phyloP scores from a whole-genome alignment of 1,140 invertebrate genomes.

The Dreissena polymorpha region DNA sequence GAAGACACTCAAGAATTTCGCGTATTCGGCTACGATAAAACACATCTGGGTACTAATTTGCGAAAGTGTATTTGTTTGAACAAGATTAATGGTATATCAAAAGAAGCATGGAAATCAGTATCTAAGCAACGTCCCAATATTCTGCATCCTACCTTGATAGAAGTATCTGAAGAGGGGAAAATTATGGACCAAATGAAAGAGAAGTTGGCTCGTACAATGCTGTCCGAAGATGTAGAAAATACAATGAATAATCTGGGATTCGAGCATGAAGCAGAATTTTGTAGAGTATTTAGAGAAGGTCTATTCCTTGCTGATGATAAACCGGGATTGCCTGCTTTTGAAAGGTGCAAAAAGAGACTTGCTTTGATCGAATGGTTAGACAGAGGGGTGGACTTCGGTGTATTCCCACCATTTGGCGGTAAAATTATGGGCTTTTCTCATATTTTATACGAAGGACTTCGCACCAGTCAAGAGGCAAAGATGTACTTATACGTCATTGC shows the following conservation, averaged over 20 bases:
- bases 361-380: slow-evolving; percentile 1
- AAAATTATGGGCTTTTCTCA: neutral
- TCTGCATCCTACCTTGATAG: slow-evolving; percentile 4
- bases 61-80: slow-evolving; percentile 16
- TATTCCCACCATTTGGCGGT: slow-evolving; percentile 16
- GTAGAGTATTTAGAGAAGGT: neutral
- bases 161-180: slow-evolving; percentile 17
- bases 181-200: slow-evolving; percentile 11
- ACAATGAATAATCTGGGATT: neutral
- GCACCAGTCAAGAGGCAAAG: neutral
- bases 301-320: slow-evolving; percentile 18
- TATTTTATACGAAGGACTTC: slow-evolving; percentile 21
- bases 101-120: neutral
- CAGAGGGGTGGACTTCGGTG: neutral
- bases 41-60: slow-evolving; percentile 33
- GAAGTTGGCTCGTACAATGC: slow-evolving; percentile 1
- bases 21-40: slow-evolving; percentile 28
- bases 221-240: slow-evolving; percentile 8
- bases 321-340: neutral
- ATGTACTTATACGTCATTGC: slow-evolving; percentile 8
- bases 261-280: neutral
- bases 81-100: slow-evolving; percentile 27
- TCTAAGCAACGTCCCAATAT: neutral
- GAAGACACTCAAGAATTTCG: neutral
- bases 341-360: slow-evolving; percentile 2